These are phyloP conservation scores for Drosophila anomalata DNA, from an alignment of 2,888 invertebrate species.

Conservation along the genomic window DNA sequence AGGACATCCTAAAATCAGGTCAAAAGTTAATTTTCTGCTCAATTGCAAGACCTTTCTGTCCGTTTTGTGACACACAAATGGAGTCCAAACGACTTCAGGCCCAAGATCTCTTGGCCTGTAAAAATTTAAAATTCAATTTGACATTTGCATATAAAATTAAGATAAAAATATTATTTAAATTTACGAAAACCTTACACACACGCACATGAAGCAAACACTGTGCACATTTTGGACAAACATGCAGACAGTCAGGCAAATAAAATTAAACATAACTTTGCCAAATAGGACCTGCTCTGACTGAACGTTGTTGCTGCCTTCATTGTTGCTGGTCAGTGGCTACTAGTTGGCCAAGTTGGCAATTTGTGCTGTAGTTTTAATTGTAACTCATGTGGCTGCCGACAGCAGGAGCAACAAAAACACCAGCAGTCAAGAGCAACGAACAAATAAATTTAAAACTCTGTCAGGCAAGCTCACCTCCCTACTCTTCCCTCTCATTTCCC, in stretches of 20 bases:
- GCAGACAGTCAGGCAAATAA: conserved; percentile 53
- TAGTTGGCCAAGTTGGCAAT: conserved; percentile 54
- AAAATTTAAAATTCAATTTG: conserved; percentile 68
- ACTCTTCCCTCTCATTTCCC: background rate
- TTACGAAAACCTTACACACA: conserved; percentile 8
- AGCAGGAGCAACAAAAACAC: conserved; percentile 11
- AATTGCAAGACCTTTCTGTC: conserved; percentile 51
- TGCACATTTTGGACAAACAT: conserved; percentile 22
- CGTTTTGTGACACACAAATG: conserved; percentile 20
- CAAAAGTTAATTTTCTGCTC: conserved; percentile 64
- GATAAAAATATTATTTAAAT: conserved; percentile 61
- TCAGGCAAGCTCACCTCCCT: conserved; percentile 23
- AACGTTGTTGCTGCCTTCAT: conserved; percentile 19
- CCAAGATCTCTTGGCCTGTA: conserved; percentile 8
- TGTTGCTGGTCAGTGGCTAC: conserved; percentile 29
- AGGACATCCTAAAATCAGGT: conserved; percentile 9
- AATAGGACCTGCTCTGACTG: conserved; percentile 41
- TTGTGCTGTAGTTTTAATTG: conserved; percentile 70
- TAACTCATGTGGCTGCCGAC: conserved; percentile 62
- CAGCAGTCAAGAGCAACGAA: conserved; percentile 40
- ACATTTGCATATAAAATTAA: conserved; percentile 76
- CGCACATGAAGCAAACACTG: conserved; percentile 2
- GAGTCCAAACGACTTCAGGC: conserved; percentile 33
- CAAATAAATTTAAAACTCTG: conserved; percentile 61
- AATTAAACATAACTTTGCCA: conserved; percentile 61